Evolutionary conservation across 2,888 invertebrate species (phyloP), one percentile per base, ranked within the genome.

Genomic region (Acanthosepion esculentum): DNA sequence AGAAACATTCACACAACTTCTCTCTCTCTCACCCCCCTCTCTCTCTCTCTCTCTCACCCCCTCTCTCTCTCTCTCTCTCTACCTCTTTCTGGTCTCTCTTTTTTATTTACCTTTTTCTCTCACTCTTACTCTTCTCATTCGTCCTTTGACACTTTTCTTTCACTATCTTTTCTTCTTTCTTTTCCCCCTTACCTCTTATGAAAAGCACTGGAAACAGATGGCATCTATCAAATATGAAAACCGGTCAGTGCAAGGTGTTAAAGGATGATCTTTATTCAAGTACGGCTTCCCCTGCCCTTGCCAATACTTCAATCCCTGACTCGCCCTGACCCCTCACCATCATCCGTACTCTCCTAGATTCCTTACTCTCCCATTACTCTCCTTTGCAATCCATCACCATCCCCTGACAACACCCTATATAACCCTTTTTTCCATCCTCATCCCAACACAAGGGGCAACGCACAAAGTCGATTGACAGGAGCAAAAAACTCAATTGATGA

Each of bases 161-260:
- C 26, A 8, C 26, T 64, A 26, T 64, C 0, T 26, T 26, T 29
- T 7, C 26, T 12, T 10, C 10, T n/a, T 18, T 3, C 5, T 5
- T 8, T 15, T 12, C n/a, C 8, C n/a, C n/a, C 12, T 5, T 33
- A 0, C 78, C 12, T 78, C 2, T 78, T n/a, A 15, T 78, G 78
- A 78, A 78, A 5, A 18, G n/a, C n/a, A 78, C 78, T 78, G 78
- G 78, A 78, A 78, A 78, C 78, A 78, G 78, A 78, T 78, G 78
- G 78, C 78, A 78, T 78, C 78, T 78, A 33, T 78, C 78, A 78
- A 78, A 78, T 78, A n/a, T n/a, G 78, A 78, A 78, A 78, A 78
- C 78, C n/a, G n/a, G 78, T n/a, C 78, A 78, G n/a, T 78, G 78
- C 78, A 78, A 78, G n/a, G 78, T 78, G 78, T n/a, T 78, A 78